Percentiles rank a stretch among this genome's conserved stretches.
Conservation (phyloP, 2,113 vertebrate species). For the Aegithalos caudatus region DNA sequence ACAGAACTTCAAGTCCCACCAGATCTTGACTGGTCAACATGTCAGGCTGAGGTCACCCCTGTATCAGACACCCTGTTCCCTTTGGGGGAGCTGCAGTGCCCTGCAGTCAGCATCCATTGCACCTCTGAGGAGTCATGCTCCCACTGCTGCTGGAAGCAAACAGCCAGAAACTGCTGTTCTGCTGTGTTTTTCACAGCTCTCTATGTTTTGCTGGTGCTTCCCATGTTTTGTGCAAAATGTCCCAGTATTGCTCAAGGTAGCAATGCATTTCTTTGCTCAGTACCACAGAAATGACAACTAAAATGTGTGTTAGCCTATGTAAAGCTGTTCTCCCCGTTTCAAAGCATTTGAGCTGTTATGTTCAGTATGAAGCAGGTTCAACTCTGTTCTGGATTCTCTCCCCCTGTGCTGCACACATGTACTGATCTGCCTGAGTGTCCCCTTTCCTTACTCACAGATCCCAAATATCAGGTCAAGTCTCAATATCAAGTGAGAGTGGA, state of each 20-base stretch:
- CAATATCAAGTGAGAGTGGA: background rate
- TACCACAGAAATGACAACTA: background rate
- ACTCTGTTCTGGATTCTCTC: background rate
- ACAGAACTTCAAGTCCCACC: background rate
- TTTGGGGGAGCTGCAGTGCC: background rate
- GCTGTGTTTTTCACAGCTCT: background rate
- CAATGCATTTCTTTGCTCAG: background rate
- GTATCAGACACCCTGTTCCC: accelerated
- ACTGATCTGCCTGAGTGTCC: background rate
- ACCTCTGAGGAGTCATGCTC: background rate
- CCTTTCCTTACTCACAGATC: background rate
- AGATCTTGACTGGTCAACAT: background rate
- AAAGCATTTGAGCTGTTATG: background rate
- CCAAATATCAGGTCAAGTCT: background rate
- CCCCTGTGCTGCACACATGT: background rate
- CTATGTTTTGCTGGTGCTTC: background rate
- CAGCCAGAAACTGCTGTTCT: background rate
- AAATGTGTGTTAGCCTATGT: background rate
- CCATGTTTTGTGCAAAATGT: background rate
- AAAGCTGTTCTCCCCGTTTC: background rate
- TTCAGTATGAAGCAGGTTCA: background rate
- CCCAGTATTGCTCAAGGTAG: background rate
- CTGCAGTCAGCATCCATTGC: background rate
- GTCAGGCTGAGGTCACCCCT: background rate
- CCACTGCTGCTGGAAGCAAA: background rate